These are phyloP conservation scores for Entomyzon cyanotis DNA, from an alignment of 2,113 vertebrate genomes.

Conservation along the genomic window DNA sequence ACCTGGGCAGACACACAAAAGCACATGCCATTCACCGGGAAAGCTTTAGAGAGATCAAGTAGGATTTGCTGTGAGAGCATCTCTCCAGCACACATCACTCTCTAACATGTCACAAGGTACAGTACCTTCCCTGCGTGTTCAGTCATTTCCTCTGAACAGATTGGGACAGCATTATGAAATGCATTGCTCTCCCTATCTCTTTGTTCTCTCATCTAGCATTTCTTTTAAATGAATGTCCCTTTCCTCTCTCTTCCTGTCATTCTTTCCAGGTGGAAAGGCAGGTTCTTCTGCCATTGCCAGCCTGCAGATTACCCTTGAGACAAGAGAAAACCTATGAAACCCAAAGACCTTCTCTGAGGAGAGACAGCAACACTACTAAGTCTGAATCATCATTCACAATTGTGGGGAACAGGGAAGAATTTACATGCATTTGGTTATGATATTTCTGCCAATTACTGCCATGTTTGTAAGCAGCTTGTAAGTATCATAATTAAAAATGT, in stretches of 20 bases:
- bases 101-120: not conserved
- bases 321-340: not conserved
- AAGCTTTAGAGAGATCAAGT: not conserved
- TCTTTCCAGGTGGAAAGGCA: not conserved
- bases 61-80: not conserved
- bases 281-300: not conserved
- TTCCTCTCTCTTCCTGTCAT: not conserved
- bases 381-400: not conserved
- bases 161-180: not conserved
- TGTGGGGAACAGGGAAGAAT: not conserved
- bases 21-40: accelerated
- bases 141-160: not conserved
- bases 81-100: not conserved
- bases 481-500: not conserved
- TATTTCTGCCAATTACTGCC: not conserved
- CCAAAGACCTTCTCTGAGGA: not conserved
- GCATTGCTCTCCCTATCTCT: not conserved
- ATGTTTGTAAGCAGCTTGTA: not conserved
- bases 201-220: not conserved
- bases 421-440: not conserved
- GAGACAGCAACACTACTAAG: not conserved
- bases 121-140: not conserved
- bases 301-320: not conserved
- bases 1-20: not conserved
- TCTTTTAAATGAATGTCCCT: not conserved